Evolutionary conservation across 1,140 invertebrate genomes (phyloP), one percentile per base, ranked within the genome.

Genomic region (Limonius californicus): DNA sequence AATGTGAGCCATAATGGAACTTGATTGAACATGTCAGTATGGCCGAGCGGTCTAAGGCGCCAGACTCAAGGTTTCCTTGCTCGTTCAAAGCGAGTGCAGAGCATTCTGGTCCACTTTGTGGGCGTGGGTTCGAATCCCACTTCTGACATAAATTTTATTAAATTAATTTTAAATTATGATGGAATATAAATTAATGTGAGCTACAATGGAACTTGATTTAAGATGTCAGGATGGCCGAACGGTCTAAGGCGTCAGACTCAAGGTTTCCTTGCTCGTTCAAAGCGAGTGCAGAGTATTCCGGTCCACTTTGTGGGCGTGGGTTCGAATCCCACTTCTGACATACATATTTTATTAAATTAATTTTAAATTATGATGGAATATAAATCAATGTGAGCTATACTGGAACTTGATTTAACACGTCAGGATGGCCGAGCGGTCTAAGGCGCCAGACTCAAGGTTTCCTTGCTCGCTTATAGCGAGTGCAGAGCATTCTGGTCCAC

Each of bases 281-380:
- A 27, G 23, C 32, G 30, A 39, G 32, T 62, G 2, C 12, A 47
- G 63, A 71, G 68, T 71, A 74, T 86, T 88, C 85, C 87, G 85
- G 85, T 87, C 85, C 85, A 86, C 86, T 84, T 79, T 87, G 86
- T 86, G 86, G 86, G 87, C 87, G 87, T 88, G 86, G 87, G 87
- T 88, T 88, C 86, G 84, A 89, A 88, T 87, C 87, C 87, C 87
- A 88, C 87, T 88, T 85, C 87, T 89, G 87, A 88, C 86, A 88
- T 27, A 4, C 78, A 27, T 27, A 4, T 27, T 27, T 27, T 27
- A 27, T 9, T 4, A 27, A n/a, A n/a, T n/a, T n/a, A n/a, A n/a
- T n/a, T n/a, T n/a, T n/a, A n/a, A n/a, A n/a, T n/a, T n/a, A n/a
- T n/a, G n/a, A n/a, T n/a, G n/a, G n/a, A n/a, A n/a, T n/a, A n/a